Evolutionary conservation across 1,140 invertebrate genomes (phyloP), one percentile per base, ranked within the genome.

Genomic region (Holotrichia oblita): DNA sequence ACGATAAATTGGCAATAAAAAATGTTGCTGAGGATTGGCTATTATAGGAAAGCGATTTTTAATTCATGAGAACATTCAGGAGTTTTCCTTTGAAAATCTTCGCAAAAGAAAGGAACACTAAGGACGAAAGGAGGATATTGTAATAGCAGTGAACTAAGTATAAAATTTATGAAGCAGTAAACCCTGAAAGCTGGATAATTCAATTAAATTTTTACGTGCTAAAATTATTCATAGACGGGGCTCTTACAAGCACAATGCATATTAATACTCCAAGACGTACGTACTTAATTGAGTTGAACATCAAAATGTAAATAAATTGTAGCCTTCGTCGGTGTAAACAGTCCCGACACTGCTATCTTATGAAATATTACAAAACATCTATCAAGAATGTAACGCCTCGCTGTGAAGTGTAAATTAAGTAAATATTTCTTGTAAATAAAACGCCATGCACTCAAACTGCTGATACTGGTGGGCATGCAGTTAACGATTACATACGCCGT

Each of bases 301-400:
- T 17, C 17, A 17, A 20, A 55, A 55, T 17, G 12, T 55, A 17
- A 55, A 55, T 55, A 55, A 55, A 55, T 55, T 17, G 48, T n/a
- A 14, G 12, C 17, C 48, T 55, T 17, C 48, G n/a, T 6, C n/a
- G 48, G 48, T 55, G 48, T 55, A 55, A 14, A 55, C 48, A 55
- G 6, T 14, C 14, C 1, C 6, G 14, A n/a, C 14, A 17, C 48
- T 55, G 14, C n/a, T 55, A 55, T n/a, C 44, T 3, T n/a, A 12
- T 55, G 17, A 55, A 55, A 55, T 55, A 55, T 55, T 55, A 55
- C 17, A 55, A 55, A 55, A 55, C 48, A 55, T 55, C 48, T 55
- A 55, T 55, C 48, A 55, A n/a, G 48, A 55, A 55, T 55, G 48
- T 55, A 55, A 17, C 48, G 48, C 14, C 48, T 55, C 14, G 48